Evolutionary conservation across 2,113 vertebrate species (phyloP).

Genomic region (human): GRCh38 chr3:127556001-127556500

Average conservation of each 20-base stretch:
- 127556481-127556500: too few species aligned
- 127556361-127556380: too few species aligned
- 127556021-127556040: neutral
- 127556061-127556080: fast-evolving
- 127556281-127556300: too few species aligned
- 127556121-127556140: neutral
- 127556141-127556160: neutral
- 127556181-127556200: neutral
- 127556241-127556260: neutral
- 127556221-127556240: neutral
- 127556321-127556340: too few species aligned
- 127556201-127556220: neutral
- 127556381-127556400: too few species aligned
- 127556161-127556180: neutral
- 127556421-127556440: too few species aligned
- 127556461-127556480: too few species aligned
- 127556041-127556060: neutral
- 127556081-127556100: too few species aligned
- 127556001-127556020: neutral
- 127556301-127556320: too few species aligned
- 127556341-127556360: too few species aligned
- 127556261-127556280: neutral
- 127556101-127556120: neutral
- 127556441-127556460: too few species aligned
- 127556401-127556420: too few species aligned